Conservation (phyloP, 1,140 invertebrate species). For the Lepidurus packardi region DNA sequence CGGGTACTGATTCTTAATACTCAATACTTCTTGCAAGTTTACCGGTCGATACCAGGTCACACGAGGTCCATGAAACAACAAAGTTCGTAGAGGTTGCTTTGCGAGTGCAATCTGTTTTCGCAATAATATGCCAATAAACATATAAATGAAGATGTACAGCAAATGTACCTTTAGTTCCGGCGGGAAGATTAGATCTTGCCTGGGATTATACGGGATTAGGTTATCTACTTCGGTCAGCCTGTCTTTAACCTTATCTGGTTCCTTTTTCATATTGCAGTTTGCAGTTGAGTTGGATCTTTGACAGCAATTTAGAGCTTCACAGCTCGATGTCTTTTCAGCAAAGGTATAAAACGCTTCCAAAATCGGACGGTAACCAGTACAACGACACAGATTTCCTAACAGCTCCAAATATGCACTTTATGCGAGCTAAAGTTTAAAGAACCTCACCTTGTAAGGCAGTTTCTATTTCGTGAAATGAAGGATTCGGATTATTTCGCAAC, state of each 20-base stretch:
- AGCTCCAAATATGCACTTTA: neutral
- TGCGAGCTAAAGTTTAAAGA: neutral
- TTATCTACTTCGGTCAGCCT: slow-evolving; percentile 54
- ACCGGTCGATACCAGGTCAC: slow-evolving; percentile 76
- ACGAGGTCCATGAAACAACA: slow-evolving; percentile 49
- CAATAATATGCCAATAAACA: too few species aligned
- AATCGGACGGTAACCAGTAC: slow-evolving; percentile 85
- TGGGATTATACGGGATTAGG: slow-evolving; percentile 62
- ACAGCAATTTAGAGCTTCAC: slow-evolving; percentile 39
- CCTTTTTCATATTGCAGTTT: neutral
- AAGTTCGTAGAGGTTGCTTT: neutral
- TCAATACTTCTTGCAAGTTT: slow-evolving; percentile 59
- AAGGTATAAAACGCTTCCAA: slow-evolving; percentile 81
- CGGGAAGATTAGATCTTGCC: slow-evolving; percentile 91
- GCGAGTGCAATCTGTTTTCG: slow-evolving; percentile 2
- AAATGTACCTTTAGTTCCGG: slow-evolving; percentile 67
- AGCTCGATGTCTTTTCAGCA: slow-evolving; percentile 55
- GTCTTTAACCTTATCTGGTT: neutral
- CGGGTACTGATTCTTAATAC: slow-evolving; percentile 66
- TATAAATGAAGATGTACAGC: neutral
- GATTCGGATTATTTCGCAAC: slow-evolving; percentile 57
- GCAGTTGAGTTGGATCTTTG: slow-evolving; percentile 46
- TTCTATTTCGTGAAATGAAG: slow-evolving; percentile 65
- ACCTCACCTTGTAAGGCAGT: slow-evolving; percentile 65
- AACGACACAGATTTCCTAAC: slow-evolving; percentile 77